phyloP scores from a whole-genome alignment of 2,113 vertebrate genomes.

The Genyomyrus donnyi region DNA sequence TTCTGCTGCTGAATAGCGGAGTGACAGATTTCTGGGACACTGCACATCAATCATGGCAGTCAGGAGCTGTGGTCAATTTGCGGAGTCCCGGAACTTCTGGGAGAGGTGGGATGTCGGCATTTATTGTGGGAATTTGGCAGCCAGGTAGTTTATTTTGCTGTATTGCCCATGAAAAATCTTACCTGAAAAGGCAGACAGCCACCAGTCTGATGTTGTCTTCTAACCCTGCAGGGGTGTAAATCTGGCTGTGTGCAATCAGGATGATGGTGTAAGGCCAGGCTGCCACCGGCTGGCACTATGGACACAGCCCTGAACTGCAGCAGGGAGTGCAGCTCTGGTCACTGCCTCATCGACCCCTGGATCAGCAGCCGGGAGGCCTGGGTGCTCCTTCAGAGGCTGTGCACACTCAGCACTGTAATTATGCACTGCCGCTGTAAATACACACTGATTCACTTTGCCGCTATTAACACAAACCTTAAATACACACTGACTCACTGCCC shows the following conservation, averaged over 20 bases:
- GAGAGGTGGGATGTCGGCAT: not conserved
- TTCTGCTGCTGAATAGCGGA: not conserved
- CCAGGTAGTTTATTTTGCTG: not conserved
- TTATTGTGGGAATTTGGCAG: not conserved
- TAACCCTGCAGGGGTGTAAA: not conserved
- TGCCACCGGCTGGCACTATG: conserved; percentile 50
- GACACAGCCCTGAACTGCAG: conserved; percentile 84
- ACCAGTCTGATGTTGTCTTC: not conserved
- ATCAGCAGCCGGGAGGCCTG: conserved; percentile 57
- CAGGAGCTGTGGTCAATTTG: not conserved
- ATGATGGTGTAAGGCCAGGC: conserved; percentile 38
- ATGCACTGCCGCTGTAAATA: not conserved
- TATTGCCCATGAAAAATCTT: not conserved
- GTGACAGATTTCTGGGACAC: not conserved
- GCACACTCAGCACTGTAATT: conserved; percentile 62
- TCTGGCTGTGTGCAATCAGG: conserved; percentile 15
- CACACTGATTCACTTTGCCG: not conserved
- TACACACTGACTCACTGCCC: not conserved
- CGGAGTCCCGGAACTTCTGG: not conserved
- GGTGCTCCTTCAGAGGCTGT: conserved; percentile 68
- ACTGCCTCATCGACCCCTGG: conserved; percentile 54
- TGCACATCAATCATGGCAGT: not conserved
- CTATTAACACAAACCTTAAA: not conserved
- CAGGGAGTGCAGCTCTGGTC: conserved; percentile 62
- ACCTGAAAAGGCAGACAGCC: not conserved